phyloP scores from a whole-genome alignment of 1,140 invertebrate genomes.

The Anastatus disparis region DNA sequence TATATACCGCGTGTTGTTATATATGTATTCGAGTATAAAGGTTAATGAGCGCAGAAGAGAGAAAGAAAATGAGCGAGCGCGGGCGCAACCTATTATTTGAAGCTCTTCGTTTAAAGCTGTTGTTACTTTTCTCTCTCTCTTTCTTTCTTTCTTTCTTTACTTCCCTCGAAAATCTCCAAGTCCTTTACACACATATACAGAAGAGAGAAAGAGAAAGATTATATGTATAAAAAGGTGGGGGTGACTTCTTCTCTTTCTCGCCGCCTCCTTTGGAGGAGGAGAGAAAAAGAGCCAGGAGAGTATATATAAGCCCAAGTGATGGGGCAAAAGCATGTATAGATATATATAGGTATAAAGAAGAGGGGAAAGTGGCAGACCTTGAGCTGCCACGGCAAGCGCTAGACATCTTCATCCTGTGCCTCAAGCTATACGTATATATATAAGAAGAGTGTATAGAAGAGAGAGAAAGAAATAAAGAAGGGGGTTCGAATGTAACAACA shows the following conservation, averaged over 20 bases:
- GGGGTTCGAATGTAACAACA: too few relatives aligned
- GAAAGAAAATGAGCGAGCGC: too few relatives aligned
- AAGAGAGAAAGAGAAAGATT: constrained; percentile 42
- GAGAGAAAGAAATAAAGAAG: too few relatives aligned
- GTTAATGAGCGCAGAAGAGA: constrained; percentile 68
- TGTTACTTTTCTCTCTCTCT: constrained; percentile 39
- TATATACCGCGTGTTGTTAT: too few relatives aligned
- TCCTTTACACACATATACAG: too few relatives aligned
- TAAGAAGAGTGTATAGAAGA: neutral
- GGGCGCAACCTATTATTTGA: constrained; percentile 67
- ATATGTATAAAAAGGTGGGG: constrained; percentile 12
- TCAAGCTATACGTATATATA: constrained; percentile 44
- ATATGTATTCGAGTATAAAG: constrained; percentile 66
- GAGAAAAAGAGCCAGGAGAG: constrained; percentile 19
- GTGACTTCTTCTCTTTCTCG: neutral
- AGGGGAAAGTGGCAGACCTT: constrained; percentile 67
- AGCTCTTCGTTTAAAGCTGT: constrained; percentile 32
- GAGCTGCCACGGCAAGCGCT: constrained; percentile 64
- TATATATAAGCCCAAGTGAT: constrained; percentile 37
- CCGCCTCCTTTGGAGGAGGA: constrained; percentile 25
- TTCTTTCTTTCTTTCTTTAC: neutral
- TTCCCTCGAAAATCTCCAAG: neutral
- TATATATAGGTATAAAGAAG: constrained; percentile 37
- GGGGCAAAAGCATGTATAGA: constrained; percentile 12
- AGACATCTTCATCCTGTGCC: constrained; percentile 67